Conservation (phyloP, 2,888 invertebrate species). For the Pyrochroa serraticornis region DNA sequence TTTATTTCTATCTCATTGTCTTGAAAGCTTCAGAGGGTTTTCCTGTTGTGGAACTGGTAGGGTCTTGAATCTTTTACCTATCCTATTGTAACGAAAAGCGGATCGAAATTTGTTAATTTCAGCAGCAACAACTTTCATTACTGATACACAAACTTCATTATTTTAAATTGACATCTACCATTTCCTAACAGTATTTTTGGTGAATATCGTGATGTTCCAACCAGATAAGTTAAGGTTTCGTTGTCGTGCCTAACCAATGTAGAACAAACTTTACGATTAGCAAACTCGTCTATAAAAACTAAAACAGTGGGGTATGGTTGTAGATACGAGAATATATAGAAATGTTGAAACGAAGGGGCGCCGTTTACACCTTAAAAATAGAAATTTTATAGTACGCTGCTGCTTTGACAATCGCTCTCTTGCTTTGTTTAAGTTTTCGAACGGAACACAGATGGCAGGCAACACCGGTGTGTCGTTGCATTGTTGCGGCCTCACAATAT, state of each 20-base stretch:
- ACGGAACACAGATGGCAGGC: constrained; percentile 47
- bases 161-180: constrained; percentile 22
- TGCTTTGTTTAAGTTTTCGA: constrained; percentile 45
- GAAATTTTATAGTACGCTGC: constrained; percentile 21
- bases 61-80: no score
- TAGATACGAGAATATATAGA: background rate
- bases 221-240: constrained; percentile 37
- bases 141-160: constrained; percentile 24
- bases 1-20: no score
- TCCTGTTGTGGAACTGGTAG: no score
- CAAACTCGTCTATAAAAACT: constrained; percentile 22
- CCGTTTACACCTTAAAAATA: constrained; percentile 14
- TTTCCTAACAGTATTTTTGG: constrained; percentile 31
- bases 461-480: constrained; percentile 34
- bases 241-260: constrained; percentile 34
- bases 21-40: no score
- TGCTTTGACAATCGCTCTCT: constrained; percentile 35
- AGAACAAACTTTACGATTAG: constrained; percentile 42
- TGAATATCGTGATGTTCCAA: constrained; percentile 28
- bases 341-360: constrained; percentile 11
- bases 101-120: constrained; percentile 27
- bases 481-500: constrained; percentile 48
- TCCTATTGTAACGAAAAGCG: no score
- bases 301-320: constrained; percentile 15
- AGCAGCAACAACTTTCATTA: constrained; percentile 20